Conservation (phyloP, 2,888 invertebrate genomes). For the Euphydryas editha region DNA sequence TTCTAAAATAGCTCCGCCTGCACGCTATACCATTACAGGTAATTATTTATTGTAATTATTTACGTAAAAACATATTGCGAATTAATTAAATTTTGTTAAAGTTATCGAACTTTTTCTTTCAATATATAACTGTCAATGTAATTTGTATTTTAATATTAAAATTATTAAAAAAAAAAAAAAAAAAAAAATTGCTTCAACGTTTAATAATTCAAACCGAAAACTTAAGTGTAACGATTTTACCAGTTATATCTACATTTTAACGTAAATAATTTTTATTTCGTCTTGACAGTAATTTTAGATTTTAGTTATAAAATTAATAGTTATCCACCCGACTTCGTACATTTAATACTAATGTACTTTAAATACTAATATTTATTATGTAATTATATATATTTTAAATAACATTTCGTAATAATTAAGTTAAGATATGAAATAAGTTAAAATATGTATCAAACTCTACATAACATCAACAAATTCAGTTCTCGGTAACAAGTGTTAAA, state of each 20-base stretch:
- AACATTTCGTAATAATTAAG: too few species aligned
- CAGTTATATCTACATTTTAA: neutral
- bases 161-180: neutral
- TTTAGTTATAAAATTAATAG: too few species aligned
- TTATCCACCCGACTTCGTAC: too few species aligned
- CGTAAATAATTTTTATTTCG: neutral
- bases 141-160: neutral
- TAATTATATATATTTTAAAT: too few species aligned
- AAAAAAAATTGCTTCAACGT: neutral
- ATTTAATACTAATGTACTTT: too few species aligned
- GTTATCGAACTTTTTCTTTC: neutral
- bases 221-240: too few species aligned
- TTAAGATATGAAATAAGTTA: too few species aligned
- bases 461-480: too few species aligned
- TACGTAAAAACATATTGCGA: neutral
- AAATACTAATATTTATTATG: too few species aligned
- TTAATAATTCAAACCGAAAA: neutral
- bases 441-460: too few species aligned
- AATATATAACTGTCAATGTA: neutral
- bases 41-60: slow-evolving; percentile 18
- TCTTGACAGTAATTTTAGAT: neutral
- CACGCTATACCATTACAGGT: slow-evolving; percentile 17
- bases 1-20: slow-evolving; percentile 10
- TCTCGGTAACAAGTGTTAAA: too few species aligned
- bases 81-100: slow-evolving; percentile 1